Base-by-base conservation (phyloP, 2,888 invertebrate genomes). In the Ophion ventricosus region DNA sequence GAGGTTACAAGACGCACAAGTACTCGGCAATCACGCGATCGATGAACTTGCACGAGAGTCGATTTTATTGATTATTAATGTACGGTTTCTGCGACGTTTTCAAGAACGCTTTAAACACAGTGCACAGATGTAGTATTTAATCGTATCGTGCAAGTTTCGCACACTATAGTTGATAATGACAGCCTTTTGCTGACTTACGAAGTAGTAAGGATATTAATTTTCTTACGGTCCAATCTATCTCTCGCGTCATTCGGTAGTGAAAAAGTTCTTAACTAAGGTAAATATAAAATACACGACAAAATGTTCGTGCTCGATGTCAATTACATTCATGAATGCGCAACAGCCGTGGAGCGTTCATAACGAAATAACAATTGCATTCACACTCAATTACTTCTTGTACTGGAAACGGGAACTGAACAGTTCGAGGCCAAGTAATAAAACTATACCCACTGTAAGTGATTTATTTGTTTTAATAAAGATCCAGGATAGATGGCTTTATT, bases 191-290 rank as follows among this genome's bases (percentile, higher is more conserved):
- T 57, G 35, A 61, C 35, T 25, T 35, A 14, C 35, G 59, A 67
- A 67, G 67, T 61, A 20, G 29, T 63, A 43, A 40, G 26, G 61
- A 61, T 63, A 56, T 57, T 64, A 56, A 79, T 78, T 70, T 69
- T 70, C 29, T 56, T 63, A 3, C 20, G 40, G 35, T 26, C 63
- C 17, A 70, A 26, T 61, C 43, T 57, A 49, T 56, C 35, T 14
- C 40, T 43, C 23, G 40, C 17, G 63, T 26, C n/a, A 80, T 11
- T 20, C 43, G 20, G 17, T 63, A 40, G 56, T 43, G 66, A 43
- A 20, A 69, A 25, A 67, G 35, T 20, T 56, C 14, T 29, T 17
- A 67, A 59, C 29, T 29, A 40, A 61, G 25, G 14, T 17, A 49
- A 14, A 78, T 43, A 57, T 23, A 59, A 59, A 14, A 23, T 26